These are phyloP conservation scores for Enteromius fasciolatus DNA, from an alignment of 2,797 vertebrate species.

Conservation along the genomic window DNA sequence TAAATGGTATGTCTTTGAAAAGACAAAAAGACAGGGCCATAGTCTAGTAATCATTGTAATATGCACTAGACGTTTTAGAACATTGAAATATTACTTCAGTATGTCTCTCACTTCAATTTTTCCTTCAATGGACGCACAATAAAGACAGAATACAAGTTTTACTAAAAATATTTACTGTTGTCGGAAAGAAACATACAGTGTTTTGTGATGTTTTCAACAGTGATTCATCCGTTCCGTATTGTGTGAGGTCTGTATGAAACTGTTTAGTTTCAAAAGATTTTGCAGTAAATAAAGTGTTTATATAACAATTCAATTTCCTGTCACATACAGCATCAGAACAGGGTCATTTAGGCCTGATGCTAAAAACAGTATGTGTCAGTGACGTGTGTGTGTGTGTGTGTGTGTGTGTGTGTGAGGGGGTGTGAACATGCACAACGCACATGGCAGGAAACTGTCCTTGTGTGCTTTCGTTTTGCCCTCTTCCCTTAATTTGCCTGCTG, in stretches of 20 bases:
- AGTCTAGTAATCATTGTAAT: background rate
- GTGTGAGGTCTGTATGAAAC: conserved; percentile 8
- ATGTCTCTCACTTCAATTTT: conserved; percentile 2
- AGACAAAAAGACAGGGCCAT: background rate
- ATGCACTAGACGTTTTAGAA: background rate
- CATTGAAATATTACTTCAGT: conserved; percentile 1
- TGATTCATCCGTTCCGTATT: conserved; percentile 24
- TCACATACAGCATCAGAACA: conserved; percentile 17
- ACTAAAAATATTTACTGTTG: conserved; percentile 10
- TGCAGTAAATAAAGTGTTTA: conserved; percentile 13
- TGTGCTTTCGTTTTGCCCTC: conserved; percentile 75
- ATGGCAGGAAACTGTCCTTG: conserved; percentile 71
- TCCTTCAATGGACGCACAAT: background rate
- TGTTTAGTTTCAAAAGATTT: conserved; percentile 33
- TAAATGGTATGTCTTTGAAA: background rate
- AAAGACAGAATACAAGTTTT: conserved; percentile 21
- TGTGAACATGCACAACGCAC: conserved; percentile 52
- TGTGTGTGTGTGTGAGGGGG: background rate
- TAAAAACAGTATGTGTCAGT: conserved; percentile 28
- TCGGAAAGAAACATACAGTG: conserved; percentile 13
- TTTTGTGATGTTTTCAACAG: conserved; percentile 24
- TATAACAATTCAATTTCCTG: conserved; percentile 16
- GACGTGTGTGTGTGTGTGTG: background rate
- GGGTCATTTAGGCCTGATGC: background rate
- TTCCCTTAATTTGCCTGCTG: conserved; percentile 83